These are phyloP conservation scores for Aldrovandia affinis DNA, from an alignment of 2,797 vertebrate genomes.

Conservation along the genomic window DNA sequence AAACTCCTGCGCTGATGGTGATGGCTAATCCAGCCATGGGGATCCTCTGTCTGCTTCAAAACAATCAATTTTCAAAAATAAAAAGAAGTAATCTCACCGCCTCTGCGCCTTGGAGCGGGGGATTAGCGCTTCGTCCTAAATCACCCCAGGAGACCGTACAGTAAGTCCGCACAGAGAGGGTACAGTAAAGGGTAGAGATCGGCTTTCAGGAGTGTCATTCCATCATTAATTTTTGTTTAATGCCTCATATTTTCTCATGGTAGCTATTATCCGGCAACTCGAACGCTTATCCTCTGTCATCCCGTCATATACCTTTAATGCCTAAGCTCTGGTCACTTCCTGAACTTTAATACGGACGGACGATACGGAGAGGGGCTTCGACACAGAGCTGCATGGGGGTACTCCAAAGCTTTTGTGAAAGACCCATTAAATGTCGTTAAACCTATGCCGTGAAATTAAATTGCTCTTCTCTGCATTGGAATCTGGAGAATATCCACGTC, in stretches of 20 bases:
- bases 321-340: constrained; percentile 8
- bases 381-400: background rate
- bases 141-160: background rate
- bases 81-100: background rate
- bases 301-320: background rate
- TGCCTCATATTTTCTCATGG: background rate
- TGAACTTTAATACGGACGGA: background rate
- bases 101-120: background rate
- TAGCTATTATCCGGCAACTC: background rate
- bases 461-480: background rate
- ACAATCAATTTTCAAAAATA: background rate
- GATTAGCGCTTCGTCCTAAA: background rate
- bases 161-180: background rate
- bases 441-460: background rate
- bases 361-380: background rate
- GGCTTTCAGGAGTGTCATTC: background rate
- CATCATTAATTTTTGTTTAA: background rate
- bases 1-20: background rate
- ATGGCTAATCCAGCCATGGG: background rate
- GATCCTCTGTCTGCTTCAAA: background rate
- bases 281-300: background rate
- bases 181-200: background rate
- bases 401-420: background rate
- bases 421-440: background rate
- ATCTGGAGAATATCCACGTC: background rate